Conservation (phyloP, 2,888 invertebrate genomes). For the Phaedon cochleariae region DNA sequence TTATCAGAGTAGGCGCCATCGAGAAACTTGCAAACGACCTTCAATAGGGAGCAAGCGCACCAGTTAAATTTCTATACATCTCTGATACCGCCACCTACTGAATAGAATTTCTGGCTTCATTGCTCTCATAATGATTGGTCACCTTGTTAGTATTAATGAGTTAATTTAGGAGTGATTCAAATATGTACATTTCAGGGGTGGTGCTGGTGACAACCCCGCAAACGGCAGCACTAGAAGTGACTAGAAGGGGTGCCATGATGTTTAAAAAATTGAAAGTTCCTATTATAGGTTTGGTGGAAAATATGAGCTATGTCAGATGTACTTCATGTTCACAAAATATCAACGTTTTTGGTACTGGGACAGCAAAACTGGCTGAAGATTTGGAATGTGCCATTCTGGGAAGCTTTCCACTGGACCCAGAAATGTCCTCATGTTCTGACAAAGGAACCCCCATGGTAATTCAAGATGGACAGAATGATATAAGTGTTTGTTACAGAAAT, state of each 20-base stretch:
- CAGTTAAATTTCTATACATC: too few species aligned
- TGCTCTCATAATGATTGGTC: too few species aligned
- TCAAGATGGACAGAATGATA: constrained; percentile 65
- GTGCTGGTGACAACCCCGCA: constrained; percentile 95
- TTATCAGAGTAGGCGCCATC: too few species aligned
- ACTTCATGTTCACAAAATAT: constrained; percentile 84
- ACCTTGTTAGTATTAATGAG: too few species aligned
- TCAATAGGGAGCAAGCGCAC: too few species aligned
- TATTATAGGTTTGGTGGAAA: constrained; percentile 88
- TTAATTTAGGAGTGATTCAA: constrained; percentile 13
- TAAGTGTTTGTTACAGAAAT: constrained; percentile 45
- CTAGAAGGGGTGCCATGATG: constrained; percentile 87
- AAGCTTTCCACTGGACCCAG: constrained; percentile 77
- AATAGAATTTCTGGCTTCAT: too few species aligned
- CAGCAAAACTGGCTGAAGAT: constrained; percentile 72
- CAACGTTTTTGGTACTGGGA: constrained; percentile 99
- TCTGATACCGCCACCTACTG: too few species aligned
- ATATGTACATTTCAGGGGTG: constrained; percentile 67
- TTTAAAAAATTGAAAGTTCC: constrained; percentile 84
- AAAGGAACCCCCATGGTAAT: constrained; percentile 79
- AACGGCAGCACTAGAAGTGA: constrained; percentile 85
- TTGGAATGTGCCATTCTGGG: constrained; percentile 74
- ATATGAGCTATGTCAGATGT: constrained; percentile 86
- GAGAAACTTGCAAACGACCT: too few species aligned
- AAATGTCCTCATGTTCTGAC: constrained; percentile 75